phyloP scores from a whole-genome alignment of 2,888 invertebrate species.

The Rotaria sp. region DNA sequence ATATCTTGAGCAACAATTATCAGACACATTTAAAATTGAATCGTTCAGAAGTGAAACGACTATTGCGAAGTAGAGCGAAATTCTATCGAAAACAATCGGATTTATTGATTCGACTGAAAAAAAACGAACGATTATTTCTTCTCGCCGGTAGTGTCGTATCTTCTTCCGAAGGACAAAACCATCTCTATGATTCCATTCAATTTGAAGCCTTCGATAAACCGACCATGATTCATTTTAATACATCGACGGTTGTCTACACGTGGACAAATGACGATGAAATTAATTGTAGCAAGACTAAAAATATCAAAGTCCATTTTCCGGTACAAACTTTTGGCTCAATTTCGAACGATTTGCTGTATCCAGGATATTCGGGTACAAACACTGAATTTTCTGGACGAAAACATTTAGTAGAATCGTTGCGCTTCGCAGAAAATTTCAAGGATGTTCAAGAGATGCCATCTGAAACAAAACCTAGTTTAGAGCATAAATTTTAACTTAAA shows the following conservation, averaged over 20 bases:
- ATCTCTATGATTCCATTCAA: neutral
- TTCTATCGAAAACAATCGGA: neutral
- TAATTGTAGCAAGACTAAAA: neutral
- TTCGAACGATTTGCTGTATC: neutral
- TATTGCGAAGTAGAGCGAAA: neutral
- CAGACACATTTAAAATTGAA: neutral
- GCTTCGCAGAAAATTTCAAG: too few species aligned
- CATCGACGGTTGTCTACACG: neutral
- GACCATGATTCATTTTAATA: neutral
- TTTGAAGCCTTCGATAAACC: neutral
- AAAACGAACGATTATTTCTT: neutral
- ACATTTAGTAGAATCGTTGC: too few species aligned
- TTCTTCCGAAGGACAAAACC: neutral
- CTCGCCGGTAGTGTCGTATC: neutral
- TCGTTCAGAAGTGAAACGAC: neutral
- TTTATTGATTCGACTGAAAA: neutral
- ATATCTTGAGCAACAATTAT: neutral
- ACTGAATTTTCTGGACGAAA: too few species aligned
- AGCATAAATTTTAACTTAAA: too few species aligned
- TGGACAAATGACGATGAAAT: neutral
- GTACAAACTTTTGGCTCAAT: neutral
- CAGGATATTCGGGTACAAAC: neutral
- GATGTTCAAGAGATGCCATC: too few species aligned
- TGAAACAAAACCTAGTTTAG: too few species aligned
- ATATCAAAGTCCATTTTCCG: neutral